These are phyloP conservation scores for Tridacna crocea DNA, from an alignment of 2,888 invertebrate species.

Conservation along the genomic window DNA sequence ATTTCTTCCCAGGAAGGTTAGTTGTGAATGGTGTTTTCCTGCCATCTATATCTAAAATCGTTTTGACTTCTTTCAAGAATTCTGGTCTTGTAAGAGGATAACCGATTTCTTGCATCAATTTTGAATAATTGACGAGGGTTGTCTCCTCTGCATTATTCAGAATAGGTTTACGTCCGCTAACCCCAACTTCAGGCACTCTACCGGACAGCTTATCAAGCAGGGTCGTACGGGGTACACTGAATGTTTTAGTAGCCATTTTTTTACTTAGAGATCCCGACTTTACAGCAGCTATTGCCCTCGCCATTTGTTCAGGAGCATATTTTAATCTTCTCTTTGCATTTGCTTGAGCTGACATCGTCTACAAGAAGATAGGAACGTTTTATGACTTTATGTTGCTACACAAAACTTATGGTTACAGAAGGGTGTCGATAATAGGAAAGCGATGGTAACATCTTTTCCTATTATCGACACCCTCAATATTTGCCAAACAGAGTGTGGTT, in stretches of 20 bases:
- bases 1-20: slow-evolving; percentile 1
- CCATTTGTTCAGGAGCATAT: slow-evolving; percentile 32
- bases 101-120: slow-evolving; percentile 15
- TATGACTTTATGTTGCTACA: too few species aligned
- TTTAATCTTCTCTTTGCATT: slow-evolving; percentile 19
- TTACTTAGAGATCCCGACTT: slow-evolving; percentile 16
- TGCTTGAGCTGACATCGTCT: slow-evolving; percentile 22
- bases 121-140: neutral
- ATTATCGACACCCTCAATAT: too few species aligned
- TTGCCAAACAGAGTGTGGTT: too few species aligned
- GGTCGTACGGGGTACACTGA: slow-evolving; percentile 32
- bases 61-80: slow-evolving; percentile 9
- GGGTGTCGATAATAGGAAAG: too few species aligned
- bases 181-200: slow-evolving; percentile 8
- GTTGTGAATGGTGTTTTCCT: neutral
- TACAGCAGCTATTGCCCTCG: slow-evolving; percentile 13
- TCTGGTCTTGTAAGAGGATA: slow-evolving; percentile 26
- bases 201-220: slow-evolving; percentile 34
- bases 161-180: slow-evolving; percentile 8
- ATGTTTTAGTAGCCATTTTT: slow-evolving; percentile 18
- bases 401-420: too few species aligned
- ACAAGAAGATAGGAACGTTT: too few species aligned
- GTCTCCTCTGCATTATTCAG: slow-evolving; percentile 5
- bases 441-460: too few species aligned
- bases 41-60: slow-evolving; percentile 3